Evolutionary conservation across 2,113 vertebrate genomes (phyloP).

Genomic region (Serilophus lunatus): DNA sequence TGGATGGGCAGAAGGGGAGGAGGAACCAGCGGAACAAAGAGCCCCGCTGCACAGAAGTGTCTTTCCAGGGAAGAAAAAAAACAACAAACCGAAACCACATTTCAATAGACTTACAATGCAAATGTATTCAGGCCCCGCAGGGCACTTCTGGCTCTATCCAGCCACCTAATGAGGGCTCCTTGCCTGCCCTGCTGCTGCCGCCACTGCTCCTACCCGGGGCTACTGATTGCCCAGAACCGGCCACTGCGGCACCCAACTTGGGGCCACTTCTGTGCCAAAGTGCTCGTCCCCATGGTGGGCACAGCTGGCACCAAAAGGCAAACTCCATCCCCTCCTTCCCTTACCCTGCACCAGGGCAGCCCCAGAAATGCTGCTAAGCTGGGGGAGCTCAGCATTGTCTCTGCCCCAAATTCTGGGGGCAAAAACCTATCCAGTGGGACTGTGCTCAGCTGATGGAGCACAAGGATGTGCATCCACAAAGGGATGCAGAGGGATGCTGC

Average conservation of each 20-base stretch:
- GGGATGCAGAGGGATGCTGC: not conserved
- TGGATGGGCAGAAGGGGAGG: not conserved
- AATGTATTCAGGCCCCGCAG: conserved; percentile 47
- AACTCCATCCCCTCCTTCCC: not conserved
- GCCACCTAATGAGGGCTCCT: not conserved
- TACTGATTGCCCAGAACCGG: fast-evolving
- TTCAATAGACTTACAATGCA: conserved; percentile 54
- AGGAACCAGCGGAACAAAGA: conserved; percentile 33
- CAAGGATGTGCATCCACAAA: not conserved
- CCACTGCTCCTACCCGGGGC: not conserved
- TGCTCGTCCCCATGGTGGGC: fast-evolving
- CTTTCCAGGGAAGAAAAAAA: not conserved
- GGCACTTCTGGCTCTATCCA: conserved; percentile 34
- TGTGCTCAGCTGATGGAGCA: not conserved
- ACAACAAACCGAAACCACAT: not conserved
- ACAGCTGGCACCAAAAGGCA: not conserved
- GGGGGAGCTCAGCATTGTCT: not conserved
- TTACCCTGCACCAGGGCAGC: not conserved
- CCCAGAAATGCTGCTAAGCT: not conserved
- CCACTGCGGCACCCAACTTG: not conserved
- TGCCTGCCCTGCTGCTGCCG: not conserved
- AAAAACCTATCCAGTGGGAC: not conserved
- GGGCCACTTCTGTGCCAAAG: not conserved
- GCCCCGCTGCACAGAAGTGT: not conserved
- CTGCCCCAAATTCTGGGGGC: not conserved